Evolutionary conservation across 37 sponge, comb jelly and placozoan species (phyloP).

Genomic region (Lycopodina hypogea): DNA sequence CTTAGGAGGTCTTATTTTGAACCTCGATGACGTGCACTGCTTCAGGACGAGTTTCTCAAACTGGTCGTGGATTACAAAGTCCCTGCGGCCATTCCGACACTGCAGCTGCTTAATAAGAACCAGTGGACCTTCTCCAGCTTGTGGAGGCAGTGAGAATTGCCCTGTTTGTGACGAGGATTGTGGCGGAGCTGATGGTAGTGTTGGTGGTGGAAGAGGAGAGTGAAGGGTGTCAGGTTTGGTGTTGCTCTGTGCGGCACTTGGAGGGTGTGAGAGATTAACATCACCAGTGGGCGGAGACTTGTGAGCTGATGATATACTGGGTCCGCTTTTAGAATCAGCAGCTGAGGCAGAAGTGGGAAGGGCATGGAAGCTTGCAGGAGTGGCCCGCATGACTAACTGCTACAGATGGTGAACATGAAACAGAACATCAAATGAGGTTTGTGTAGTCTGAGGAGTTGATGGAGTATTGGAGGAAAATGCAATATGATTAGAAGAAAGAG

Average conservation of each 20-base stretch:
- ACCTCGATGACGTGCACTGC: conserved; percentile 51
- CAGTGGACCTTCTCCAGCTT: background rate
- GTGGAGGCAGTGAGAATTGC: background rate
- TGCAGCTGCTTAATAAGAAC: conserved; percentile 4
- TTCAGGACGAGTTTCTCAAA: conserved; percentile 35
- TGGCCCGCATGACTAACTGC: conserved; percentile 1
- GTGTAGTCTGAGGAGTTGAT: too few relatives aligned
- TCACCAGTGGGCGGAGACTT: too few relatives aligned
- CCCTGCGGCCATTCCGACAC: conserved; percentile 29
- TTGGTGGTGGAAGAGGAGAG: conserved; percentile 1
- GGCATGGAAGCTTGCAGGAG: background rate
- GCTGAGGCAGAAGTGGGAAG: background rate
- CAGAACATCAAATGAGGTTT: too few relatives aligned
- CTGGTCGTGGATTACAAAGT: conserved; percentile 29
- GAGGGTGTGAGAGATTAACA: too few relatives aligned
- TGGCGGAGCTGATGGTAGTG: background rate
- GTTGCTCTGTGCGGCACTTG: too few relatives aligned
- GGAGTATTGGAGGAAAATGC: too few relatives aligned
- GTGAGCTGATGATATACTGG: too few relatives aligned
- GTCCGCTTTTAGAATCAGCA: conserved; percentile 43
- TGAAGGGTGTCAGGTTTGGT: background rate
- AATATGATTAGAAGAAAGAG: too few relatives aligned
- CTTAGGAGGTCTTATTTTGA: conserved; percentile 19
- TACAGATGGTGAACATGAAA: background rate
- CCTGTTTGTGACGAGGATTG: background rate